Percentiles rank a stretch among this genome's conserved stretches.
Evolutionary conservation across 1,140 invertebrate genomes (phyloP).

Genomic region (Stegodyphus mimosarum): DNA sequence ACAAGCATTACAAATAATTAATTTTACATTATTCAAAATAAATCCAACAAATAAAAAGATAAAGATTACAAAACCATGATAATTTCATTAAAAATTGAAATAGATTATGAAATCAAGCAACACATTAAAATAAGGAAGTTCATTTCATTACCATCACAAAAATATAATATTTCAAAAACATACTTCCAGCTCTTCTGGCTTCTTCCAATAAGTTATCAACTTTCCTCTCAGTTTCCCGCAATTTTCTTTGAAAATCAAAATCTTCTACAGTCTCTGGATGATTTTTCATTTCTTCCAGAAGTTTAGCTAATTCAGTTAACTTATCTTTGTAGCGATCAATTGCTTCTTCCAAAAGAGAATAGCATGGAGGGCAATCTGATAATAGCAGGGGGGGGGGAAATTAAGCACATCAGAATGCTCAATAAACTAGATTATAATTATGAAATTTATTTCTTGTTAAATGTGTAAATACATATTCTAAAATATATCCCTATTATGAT

Average conservation of each 20-base stretch:
- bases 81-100: no score
- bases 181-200: slow-evolving; percentile 64
- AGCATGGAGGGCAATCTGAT: slow-evolving; percentile 84
- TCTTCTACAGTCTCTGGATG: slow-evolving; percentile 85
- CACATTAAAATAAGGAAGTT: neutral
- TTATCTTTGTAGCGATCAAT: slow-evolving; percentile 82
- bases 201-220: slow-evolving; percentile 64
- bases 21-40: no score
- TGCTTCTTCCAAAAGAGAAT: slow-evolving; percentile 89
- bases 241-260: slow-evolving; percentile 81
- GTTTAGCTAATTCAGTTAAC: slow-evolving; percentile 77
- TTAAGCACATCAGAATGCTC: no score
- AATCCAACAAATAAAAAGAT: no score
- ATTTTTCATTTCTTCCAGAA: slow-evolving; percentile 72
- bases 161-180: neutral
- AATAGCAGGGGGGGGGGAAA: neutral
- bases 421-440: no score
- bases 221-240: slow-evolving; percentile 76
- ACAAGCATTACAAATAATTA: no score
- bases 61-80: no score
- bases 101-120: no score
- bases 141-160: neutral
- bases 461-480: no score
- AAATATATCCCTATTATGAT: no score
- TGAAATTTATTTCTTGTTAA: no score